Evolutionary conservation across 2,113 vertebrate species (phyloP).

Genomic region (Mesoclemmys tuberculata): DNA sequence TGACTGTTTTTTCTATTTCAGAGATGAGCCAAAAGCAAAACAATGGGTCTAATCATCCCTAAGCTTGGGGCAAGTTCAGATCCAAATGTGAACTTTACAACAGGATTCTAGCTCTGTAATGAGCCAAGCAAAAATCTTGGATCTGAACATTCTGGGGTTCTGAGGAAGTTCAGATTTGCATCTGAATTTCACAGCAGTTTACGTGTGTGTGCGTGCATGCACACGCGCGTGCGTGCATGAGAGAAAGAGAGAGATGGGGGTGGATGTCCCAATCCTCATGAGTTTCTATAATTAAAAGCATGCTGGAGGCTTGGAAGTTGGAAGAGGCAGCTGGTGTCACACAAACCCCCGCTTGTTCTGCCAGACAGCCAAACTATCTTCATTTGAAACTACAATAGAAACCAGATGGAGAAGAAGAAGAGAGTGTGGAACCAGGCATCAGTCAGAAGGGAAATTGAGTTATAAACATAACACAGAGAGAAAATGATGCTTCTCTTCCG

Average conservation of each 20-base stretch:
- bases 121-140: neutral
- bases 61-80: neutral
- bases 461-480: constrained; percentile 65
- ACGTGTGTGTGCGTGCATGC: neutral
- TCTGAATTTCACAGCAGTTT: neutral
- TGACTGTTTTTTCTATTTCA: neutral
- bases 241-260: neutral
- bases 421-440: constrained; percentile 7
- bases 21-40: neutral
- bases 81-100: neutral
- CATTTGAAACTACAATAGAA: constrained; percentile 75
- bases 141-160: neutral
- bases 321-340: constrained; percentile 71
- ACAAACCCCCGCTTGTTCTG: constrained; percentile 55
- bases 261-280: constrained; percentile 1
- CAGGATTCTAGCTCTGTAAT: accelerated
- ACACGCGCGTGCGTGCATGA: too few relatives aligned
- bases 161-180: neutral
- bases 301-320: constrained; percentile 55
- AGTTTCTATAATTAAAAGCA: constrained; percentile 65
- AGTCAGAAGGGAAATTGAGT: constrained; percentile 62
- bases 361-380: constrained; percentile 69
- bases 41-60: neutral
- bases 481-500: constrained; percentile 66
- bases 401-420: constrained; percentile 74